A percentile compares a stretch with the other conserved stretches of the same genome.
Conservation (phyloP, 2,797 vertebrate genomes). For the Peromyscus eremicus region DNA sequence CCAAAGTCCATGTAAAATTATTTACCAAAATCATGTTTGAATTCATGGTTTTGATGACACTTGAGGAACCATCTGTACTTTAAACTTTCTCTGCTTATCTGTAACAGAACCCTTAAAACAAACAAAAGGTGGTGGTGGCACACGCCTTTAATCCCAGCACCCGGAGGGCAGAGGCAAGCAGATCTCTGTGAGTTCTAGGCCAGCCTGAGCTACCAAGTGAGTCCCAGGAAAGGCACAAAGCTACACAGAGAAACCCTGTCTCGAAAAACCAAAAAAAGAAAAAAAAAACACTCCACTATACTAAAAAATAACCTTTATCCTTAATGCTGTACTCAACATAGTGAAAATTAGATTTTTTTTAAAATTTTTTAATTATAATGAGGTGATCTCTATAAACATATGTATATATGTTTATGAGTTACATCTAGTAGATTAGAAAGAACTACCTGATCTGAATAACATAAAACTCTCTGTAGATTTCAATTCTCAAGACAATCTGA, state of each 20-base stretch:
- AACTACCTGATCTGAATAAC: conserved; percentile 15
- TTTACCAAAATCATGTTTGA: neutral
- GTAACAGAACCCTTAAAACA: neutral
- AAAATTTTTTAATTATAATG: neutral
- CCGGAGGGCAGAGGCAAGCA: too few species aligned
- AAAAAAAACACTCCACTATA: neutral
- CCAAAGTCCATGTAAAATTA: neutral
- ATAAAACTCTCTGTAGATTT: conserved; percentile 40
- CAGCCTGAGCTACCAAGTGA: too few species aligned
- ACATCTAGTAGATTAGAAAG: neutral
- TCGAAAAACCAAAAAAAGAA: too few species aligned
- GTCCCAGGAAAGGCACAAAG: too few species aligned
- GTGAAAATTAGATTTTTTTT: neutral
- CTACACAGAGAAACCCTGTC: too few species aligned
- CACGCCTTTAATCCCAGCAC: too few species aligned
- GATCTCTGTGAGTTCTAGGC: too few species aligned
- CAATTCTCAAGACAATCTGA: conserved; percentile 36
- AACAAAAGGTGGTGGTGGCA: neutral
- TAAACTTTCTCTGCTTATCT: neutral
- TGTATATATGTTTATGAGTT: neutral
- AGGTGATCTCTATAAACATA: neutral
- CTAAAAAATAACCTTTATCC: neutral
- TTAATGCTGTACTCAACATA: neutral
- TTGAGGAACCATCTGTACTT: neutral
- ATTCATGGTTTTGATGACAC: neutral